These are phyloP conservation scores for Diacarnus erythraeanus DNA, from an alignment of 37 sponge, comb jelly and placozoan species.

Conservation along the genomic window DNA sequence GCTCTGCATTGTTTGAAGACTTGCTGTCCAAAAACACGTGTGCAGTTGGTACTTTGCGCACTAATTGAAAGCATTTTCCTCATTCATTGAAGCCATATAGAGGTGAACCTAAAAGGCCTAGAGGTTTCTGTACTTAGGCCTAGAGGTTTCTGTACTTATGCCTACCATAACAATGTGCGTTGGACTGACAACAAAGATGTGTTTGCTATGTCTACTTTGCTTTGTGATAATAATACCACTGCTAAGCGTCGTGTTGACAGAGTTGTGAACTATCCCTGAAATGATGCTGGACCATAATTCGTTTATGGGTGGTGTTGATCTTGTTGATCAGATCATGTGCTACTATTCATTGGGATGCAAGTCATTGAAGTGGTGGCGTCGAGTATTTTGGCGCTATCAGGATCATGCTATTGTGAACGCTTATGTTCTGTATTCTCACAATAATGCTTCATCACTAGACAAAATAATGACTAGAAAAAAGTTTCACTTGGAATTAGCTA, in stretches of 20 bases:
- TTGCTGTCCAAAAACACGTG: not conserved
- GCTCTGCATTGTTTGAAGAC: not conserved
- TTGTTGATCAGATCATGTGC: conserved; percentile 37
- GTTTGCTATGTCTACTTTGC: conserved; percentile 15
- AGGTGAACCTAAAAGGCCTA: too few relatives aligned
- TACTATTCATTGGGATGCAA: conserved; percentile 37
- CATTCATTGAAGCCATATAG: too few relatives aligned
- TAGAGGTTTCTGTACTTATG: too few relatives aligned
- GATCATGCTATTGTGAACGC: conserved; percentile 27
- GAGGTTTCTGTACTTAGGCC: too few relatives aligned
- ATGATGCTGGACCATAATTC: conserved; percentile 18
- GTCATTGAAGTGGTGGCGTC: conserved; percentile 38
- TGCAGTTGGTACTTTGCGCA: conserved; percentile 25
- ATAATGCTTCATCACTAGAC: not conserved
- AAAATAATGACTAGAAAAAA: not conserved
- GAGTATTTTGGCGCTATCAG: conserved; percentile 8
- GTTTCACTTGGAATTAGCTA: not conserved
- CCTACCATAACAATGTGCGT: not conserved
- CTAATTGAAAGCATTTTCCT: conserved; percentile 30
- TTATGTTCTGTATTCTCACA: conserved; percentile 22
- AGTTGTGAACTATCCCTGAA: not conserved
- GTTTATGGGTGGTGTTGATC: conserved; percentile 41
- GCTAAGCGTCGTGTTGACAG: conserved; percentile 5
- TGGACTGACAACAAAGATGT: conserved; percentile 42
- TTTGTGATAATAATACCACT: not conserved